Percentiles rank a stretch among this genome's conserved stretches.
These are phyloP conservation scores for Rhyacophila brunnea DNA, from an alignment of 1,140 invertebrate genomes.

Conservation along the genomic window DNA sequence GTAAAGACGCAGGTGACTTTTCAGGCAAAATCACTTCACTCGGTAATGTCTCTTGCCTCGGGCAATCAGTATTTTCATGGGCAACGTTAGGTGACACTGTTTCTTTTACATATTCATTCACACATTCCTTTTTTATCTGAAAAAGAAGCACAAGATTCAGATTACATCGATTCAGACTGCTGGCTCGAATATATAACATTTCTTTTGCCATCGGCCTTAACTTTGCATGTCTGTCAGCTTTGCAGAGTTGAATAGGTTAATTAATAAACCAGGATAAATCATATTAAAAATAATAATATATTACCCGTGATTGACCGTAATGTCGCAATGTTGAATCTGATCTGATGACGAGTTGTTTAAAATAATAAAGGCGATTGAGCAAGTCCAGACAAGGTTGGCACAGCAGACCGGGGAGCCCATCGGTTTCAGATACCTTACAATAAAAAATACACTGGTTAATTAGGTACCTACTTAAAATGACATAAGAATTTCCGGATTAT, in stretches of 20 bases:
- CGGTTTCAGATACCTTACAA: conserved; percentile 44
- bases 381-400: conserved; percentile 47
- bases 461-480: conserved; percentile 2
- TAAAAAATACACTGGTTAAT: conserved; percentile 6
- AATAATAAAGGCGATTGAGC: conserved; percentile 49
- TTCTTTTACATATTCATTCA: conserved; percentile 22
- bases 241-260: too few relatives aligned
- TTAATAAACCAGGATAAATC: too few relatives aligned
- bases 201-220: too few relatives aligned
- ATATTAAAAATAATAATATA: background rate
- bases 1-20: conserved; percentile 29
- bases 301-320: conserved; percentile 27
- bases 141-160: background rate
- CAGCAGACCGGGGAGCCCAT: conserved; percentile 45
- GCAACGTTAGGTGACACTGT: conserved; percentile 12
- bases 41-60: background rate
- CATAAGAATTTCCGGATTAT: background rate
- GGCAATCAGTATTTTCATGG: background rate
- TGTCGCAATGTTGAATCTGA: conserved; percentile 45
- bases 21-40: conserved; percentile 1
- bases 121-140: conserved; percentile 30
- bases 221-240: too few relatives aligned
- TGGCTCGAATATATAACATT: too few relatives aligned
- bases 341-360: conserved; percentile 48
- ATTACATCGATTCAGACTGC: too few relatives aligned